Base-by-base conservation (phyloP, 2,888 invertebrate species). In the Orthonevra nobilis region DNA sequence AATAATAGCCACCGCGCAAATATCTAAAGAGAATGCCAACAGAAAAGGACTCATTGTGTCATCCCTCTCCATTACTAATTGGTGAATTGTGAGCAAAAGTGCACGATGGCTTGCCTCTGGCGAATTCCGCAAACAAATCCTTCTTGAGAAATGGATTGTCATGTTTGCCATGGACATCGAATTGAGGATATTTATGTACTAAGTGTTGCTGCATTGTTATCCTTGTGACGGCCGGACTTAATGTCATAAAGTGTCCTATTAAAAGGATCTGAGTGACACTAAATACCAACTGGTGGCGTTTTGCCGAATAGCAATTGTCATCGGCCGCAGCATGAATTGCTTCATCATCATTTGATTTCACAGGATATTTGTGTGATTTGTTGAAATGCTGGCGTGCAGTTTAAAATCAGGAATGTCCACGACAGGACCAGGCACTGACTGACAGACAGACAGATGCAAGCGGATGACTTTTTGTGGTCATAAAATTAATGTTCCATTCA, bases 401-500 rank as follows among this genome's bases (percentile, higher is more conserved):
- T 17, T 60, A 20, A 6, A 6, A n/a, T n/a, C n/a, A n/a, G n/a
- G n/a, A n/a, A n/a, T n/a, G n/a, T 14, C 7, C 6, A 6, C 7
- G 15, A 46, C 28, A 15, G n/a, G 10, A 50, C 30, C 36, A 19
- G n/a, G 44, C 12, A 23, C 23, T 50, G 70, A 66, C 61, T 73
- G 73, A 73, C 79, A 79, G 70, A 66, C 61, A 66, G 73, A 73
- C 79, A 79, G 79, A 79, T 79, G 79, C 66, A 56, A 44, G n/a
- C n/a, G 60, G 46, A 60, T 73, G 32, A 40, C 17, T 38, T 74
- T 61, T 48, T 79, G 72, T 50, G 79, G 61, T 79, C 61, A 73
- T 79, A 73, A 79, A 79, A 73, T 73, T 56, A 79, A 61, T 73
- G 58, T 56, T 32, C 72, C 50, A 73, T 79, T 79, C 79, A 79